Evolutionary conservation across 1,140 invertebrate genomes (phyloP).

Genomic region (Plectrocnemia conspersa): DNA sequence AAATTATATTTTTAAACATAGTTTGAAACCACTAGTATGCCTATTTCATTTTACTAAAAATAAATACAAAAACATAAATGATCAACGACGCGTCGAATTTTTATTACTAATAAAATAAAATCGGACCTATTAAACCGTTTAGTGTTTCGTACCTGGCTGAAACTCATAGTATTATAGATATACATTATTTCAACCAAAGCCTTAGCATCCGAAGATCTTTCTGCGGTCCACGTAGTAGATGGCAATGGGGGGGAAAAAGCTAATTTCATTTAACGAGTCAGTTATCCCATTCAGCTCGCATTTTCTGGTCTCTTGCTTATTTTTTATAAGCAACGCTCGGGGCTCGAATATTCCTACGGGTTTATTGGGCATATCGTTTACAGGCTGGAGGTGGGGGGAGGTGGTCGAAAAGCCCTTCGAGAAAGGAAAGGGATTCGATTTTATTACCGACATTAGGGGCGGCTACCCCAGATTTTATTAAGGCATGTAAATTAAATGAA

Average conservation of each 20-base stretch:
- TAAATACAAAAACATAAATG: too few relatives aligned
- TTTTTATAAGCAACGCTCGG: constrained; percentile 32
- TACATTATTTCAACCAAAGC: too few relatives aligned
- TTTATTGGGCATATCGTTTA: constrained; percentile 34
- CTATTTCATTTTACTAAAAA: too few relatives aligned
- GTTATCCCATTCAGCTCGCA: constrained; percentile 30
- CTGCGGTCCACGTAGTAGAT: too few relatives aligned
- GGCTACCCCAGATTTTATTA: constrained; percentile 33
- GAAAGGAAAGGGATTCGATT: constrained; percentile 29
- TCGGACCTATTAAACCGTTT: too few relatives aligned
- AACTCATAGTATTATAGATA: too few relatives aligned
- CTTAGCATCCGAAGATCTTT: too few relatives aligned
- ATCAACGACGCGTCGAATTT: too few relatives aligned
- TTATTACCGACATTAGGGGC: constrained; percentile 34
- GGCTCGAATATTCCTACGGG: constrained; percentile 18
- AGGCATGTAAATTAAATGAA: constrained; percentile 26
- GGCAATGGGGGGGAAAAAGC: constrained; percentile 18
- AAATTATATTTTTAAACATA: too few relatives aligned
- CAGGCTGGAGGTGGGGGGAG: constrained; percentile 20
- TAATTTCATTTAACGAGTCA: constrained; percentile 36
- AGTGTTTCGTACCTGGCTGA: too few relatives aligned
- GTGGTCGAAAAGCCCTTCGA: not conserved
- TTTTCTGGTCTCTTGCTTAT: constrained; percentile 29
- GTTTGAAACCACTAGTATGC: too few relatives aligned
- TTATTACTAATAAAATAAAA: too few relatives aligned